Evolutionary conservation across 2,113 vertebrate genomes (phyloP).

Genomic region (Microtus richardsoni): DNA sequence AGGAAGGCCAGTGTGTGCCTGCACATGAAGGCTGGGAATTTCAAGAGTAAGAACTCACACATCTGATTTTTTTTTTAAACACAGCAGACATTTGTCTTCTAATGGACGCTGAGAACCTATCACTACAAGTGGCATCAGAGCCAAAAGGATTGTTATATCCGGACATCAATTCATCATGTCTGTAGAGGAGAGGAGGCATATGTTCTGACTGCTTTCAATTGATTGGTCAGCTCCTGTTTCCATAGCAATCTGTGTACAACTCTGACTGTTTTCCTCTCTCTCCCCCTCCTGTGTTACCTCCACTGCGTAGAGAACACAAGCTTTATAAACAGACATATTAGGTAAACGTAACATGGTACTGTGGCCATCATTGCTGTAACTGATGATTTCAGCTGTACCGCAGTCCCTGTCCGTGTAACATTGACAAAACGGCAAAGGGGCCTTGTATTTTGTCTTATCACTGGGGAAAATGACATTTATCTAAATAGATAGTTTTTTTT

Average conservation of each 20-base stretch:
- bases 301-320: slow-evolving; percentile 50
- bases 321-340: slow-evolving; percentile 57
- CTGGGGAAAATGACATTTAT: background rate
- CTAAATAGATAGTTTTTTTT: background rate
- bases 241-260: slow-evolving; percentile 74
- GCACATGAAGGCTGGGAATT: background rate
- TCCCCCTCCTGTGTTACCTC: slow-evolving; percentile 27
- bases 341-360: background rate
- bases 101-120: slow-evolving; percentile 29
- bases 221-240: slow-evolving; percentile 77
- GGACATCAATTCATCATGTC: slow-evolving; percentile 48
- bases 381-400: slow-evolving; percentile 16
- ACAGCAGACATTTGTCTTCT: background rate
- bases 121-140: slow-evolving; percentile 6
- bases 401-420: slow-evolving; percentile 4
- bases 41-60: slow-evolving; percentile 20
- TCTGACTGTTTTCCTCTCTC: background rate
- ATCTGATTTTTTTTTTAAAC: slow-evolving; percentile 1
- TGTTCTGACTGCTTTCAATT: slow-evolving; percentile 46
- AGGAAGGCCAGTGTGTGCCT: slow-evolving; percentile 10
- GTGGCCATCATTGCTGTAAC: background rate
- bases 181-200: slow-evolving; percentile 3
- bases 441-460: slow-evolving; percentile 36
- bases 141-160: slow-evolving; percentile 43
- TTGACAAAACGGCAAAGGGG: slow-evolving; percentile 10